phyloP scores from a whole-genome alignment of 2,797 vertebrate species.

The Oreortyx pictus region DNA sequence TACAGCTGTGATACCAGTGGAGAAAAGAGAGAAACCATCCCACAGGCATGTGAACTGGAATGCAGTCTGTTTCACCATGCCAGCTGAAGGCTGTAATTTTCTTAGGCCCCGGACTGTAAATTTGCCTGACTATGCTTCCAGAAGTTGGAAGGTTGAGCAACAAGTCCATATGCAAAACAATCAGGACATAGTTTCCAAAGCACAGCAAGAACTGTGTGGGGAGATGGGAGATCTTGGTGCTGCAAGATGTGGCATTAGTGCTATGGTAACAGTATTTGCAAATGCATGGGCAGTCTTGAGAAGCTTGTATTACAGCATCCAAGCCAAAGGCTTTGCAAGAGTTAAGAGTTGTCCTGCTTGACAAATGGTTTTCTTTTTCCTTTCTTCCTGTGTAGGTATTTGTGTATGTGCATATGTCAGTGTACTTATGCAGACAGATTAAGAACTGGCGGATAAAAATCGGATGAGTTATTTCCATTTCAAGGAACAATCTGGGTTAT shows the following conservation, averaged over 20 bases:
- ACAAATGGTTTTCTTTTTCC: not conserved
- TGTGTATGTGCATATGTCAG: not conserved
- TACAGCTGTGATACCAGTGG: not conserved
- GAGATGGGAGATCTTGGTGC: not conserved
- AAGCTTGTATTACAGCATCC: not conserved
- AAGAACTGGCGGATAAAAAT: not conserved
- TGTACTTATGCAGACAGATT: not conserved
- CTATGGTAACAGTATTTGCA: not conserved
- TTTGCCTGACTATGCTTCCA: not conserved
- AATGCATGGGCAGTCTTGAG: not conserved
- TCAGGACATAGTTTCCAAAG: not conserved
- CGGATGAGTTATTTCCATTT: not conserved
- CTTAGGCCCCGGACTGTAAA: not conserved
- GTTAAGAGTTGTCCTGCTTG: not conserved
- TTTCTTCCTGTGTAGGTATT: not conserved
- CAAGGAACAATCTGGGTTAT: not conserved
- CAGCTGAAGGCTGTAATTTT: not conserved
- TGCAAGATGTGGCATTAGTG: not conserved
- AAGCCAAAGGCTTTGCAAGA: not conserved
- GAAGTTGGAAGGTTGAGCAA: not conserved
- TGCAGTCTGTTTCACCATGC: not conserved
- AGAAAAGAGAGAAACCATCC: not conserved
- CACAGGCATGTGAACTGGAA: not conserved
- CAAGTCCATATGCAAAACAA: not conserved
- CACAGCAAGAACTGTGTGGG: not conserved